A percentile compares a stretch with the other conserved stretches of the same genome.
Evolutionary conservation across 2,797 vertebrate genomes (phyloP).

Genomic region (Melanitta fusca): DNA sequence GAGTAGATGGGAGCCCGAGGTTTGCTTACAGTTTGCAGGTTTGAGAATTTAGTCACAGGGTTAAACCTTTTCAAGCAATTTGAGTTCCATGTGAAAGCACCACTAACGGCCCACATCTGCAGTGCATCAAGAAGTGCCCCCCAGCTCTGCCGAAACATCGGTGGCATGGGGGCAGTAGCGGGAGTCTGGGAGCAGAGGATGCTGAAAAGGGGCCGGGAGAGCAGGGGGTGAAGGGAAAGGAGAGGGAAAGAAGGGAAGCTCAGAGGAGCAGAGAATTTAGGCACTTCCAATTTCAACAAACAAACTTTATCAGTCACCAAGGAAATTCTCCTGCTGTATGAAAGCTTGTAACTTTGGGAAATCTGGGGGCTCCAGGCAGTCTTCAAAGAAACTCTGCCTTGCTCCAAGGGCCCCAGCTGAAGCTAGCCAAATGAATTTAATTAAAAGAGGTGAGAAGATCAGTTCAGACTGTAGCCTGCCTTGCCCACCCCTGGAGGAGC

Average conservation of each 20-base stretch:
- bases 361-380: neutral
- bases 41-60: constrained; percentile 59
- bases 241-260: neutral
- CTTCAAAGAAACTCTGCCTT: neutral
- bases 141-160: neutral
- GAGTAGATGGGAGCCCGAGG: constrained; percentile 39
- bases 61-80: constrained; percentile 58
- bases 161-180: neutral
- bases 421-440: neutral
- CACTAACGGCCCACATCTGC: constrained; percentile 66
- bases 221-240: neutral
- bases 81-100: constrained; percentile 63
- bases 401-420: neutral
- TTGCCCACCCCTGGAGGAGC: neutral
- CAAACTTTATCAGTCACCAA: neutral
- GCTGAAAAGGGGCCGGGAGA: constrained; percentile 27
- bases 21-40: constrained; percentile 58
- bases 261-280: fast-evolving
- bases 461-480: neutral
- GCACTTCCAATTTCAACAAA: neutral
- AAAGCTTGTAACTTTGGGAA: neutral
- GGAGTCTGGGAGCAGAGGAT: neutral
- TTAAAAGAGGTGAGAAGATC: neutral
- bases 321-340: neutral
- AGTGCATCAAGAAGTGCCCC: constrained; percentile 36